phyloP scores from a whole-genome alignment of 37 sponge, comb jelly and placozoan genomes.

The Diacarnus erythraeanus region DNA sequence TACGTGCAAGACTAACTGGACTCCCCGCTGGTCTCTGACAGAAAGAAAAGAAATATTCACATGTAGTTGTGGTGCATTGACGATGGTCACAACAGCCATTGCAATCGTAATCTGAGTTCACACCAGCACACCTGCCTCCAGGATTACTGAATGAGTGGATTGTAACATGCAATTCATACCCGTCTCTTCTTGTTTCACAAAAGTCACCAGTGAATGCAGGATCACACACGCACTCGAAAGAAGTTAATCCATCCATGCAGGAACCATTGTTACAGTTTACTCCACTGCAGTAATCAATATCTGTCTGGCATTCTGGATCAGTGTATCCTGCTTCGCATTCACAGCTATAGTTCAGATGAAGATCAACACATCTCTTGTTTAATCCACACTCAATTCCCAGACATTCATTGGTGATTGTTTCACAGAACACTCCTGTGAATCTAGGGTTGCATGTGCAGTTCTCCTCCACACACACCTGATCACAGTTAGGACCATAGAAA shows the following conservation, averaged over 20 bases:
- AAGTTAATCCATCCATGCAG: slow-evolving; percentile 34
- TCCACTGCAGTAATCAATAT: slow-evolving; percentile 64
- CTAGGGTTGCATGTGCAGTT: slow-evolving; percentile 42
- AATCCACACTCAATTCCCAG: background rate
- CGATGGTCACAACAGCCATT: background rate
- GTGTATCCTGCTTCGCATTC: slow-evolving; percentile 9
- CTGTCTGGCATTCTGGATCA: slow-evolving; percentile 12
- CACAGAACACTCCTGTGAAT: slow-evolving; percentile 48
- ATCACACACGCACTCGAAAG: slow-evolving; percentile 44
- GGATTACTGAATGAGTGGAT: slow-evolving; percentile 3
- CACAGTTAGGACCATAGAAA: background rate
- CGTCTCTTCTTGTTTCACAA: slow-evolving; percentile 52
- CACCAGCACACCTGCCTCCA: background rate
- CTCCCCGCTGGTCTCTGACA: background rate
- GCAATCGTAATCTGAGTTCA: background rate
- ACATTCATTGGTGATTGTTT: slow-evolving; percentile 37
- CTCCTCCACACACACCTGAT: background rate
- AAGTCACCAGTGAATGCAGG: slow-evolving; percentile 46
- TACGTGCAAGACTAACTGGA: background rate
- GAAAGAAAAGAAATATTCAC: background rate
- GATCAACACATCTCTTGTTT: slow-evolving; percentile 47
- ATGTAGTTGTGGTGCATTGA: background rate
- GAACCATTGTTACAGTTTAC: slow-evolving; percentile 52
- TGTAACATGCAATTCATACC: slow-evolving; percentile 12
- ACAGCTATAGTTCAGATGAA: slow-evolving; percentile 1